phyloP scores from a whole-genome alignment of 1,140 invertebrate species.

The Arion vulgaris region DNA sequence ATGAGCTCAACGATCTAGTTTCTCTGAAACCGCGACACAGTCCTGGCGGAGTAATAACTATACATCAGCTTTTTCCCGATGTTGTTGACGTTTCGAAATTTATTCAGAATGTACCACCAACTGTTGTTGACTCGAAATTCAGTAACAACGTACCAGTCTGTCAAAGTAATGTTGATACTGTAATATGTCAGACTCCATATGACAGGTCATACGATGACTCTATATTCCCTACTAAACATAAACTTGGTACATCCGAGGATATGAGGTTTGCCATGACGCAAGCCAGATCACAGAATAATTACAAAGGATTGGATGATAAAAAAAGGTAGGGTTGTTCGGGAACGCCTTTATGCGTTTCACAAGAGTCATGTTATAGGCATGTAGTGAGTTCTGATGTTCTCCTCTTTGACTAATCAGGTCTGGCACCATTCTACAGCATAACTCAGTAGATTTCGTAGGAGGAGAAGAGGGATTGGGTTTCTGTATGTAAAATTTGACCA shows the following conservation, averaged over 20 bases:
- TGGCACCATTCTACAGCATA: too few relatives aligned
- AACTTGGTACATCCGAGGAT: slow-evolving; percentile 6
- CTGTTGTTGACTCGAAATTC: neutral
- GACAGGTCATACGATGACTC: neutral
- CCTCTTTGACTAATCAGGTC: too few relatives aligned
- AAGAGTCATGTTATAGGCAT: too few relatives aligned
- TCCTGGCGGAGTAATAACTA: neutral
- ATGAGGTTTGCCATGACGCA: slow-evolving; percentile 1
- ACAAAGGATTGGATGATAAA: neutral
- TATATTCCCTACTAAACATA: slow-evolving; percentile 1
- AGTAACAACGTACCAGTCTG: neutral
- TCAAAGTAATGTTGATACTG: neutral
- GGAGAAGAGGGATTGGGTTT: too few relatives aligned
- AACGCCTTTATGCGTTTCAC: neutral
- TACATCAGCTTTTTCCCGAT: neutral
- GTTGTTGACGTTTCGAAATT: neutral
- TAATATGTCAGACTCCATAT: neutral
- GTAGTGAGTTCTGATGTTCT: too few relatives aligned
- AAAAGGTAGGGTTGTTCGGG: neutral
- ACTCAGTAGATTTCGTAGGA: too few relatives aligned
- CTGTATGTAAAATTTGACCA: too few relatives aligned
- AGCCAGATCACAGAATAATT: neutral
- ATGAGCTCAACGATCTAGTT: too few relatives aligned
- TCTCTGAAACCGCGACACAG: too few relatives aligned
- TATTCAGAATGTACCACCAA: neutral